Evolutionary conservation across 2,797 vertebrate species (phyloP), one percentile per base, ranked within the genome.

Genomic region (Hypotaenidia okinawae): DNA sequence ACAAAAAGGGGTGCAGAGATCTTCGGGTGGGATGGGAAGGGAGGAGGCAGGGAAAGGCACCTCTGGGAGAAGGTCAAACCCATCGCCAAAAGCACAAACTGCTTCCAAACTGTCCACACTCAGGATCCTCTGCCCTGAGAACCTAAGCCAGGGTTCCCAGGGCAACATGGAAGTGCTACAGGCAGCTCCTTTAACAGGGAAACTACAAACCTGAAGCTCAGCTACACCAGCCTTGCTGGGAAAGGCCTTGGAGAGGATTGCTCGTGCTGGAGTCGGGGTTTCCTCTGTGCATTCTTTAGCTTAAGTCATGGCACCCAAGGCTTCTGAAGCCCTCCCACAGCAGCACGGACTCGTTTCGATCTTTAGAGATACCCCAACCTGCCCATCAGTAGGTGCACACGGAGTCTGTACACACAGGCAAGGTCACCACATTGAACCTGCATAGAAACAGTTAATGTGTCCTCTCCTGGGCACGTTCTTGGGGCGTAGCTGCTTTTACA

Each of bases 371-470:
- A 58, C 18, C 54, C 43, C 57, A 63, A 0, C 27, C 1, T 0
- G 11, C 57, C 13, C 1, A 0, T 12, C 24, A 35, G 43, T 11
- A 21, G 45, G 58, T 52, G 51, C 59, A 16, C 73, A 12, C 2
- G 0, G 45, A 51, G 61, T 24, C 35, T 5, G 8, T 3, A 0
- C 6, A 12, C 33, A 62, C 58, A 16, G 23, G 39, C 22, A 16
- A 68, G 64, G 59, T 32, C 68, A 43, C 27, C 59, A 25, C 55
- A 17, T 2, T 14, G 5, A 24, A 35, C 9, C 5, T 13, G 59
- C 0, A 0, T 0, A 11, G 41, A 23, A 27, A 28, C 7, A 23
- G n/a, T 19, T 51, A n/a, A 37, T 28, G 49, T 1, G 0, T 33
- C 49, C 68, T 37, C 52, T 66, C n/a, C 55, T 8, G 45, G 28